Conservation (phyloP, 2,888 invertebrate genomes). For the Crocallis elinguaria region DNA sequence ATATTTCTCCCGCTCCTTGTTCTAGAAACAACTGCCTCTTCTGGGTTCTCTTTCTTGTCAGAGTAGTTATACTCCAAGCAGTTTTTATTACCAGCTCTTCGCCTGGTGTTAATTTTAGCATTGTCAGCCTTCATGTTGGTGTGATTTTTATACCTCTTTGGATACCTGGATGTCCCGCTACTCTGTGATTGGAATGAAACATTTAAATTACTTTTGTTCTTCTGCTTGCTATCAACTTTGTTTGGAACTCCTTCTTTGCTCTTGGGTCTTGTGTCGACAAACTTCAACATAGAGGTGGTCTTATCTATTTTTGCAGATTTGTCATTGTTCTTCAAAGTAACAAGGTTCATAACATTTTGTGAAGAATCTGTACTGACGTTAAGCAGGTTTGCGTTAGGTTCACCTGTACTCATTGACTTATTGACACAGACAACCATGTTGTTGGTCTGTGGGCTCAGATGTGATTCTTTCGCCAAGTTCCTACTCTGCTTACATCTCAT, state of each 20-base stretch:
- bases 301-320: conserved; percentile 54
- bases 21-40: conserved; percentile 52
- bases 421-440: conserved; percentile 64
- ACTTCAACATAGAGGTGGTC: conserved; percentile 68
- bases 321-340: conserved; percentile 56
- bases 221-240: conserved; percentile 34
- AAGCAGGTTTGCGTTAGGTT: conserved; percentile 44
- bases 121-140: conserved; percentile 23
- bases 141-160: conserved; percentile 58
- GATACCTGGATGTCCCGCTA: conserved; percentile 65
- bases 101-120: conserved; percentile 28
- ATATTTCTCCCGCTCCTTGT: conserved; percentile 68
- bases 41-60: conserved; percentile 64
- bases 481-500: conserved; percentile 59
- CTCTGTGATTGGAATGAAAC: conserved; percentile 62
- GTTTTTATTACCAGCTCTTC: conserved; percentile 44
- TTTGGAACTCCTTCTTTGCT: conserved; percentile 37
- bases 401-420: conserved; percentile 61
- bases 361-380: conserved; percentile 73
- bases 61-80: conserved; percentile 54
- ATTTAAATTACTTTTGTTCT: conserved; percentile 51
- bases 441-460: conserved; percentile 43
- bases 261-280: conserved; percentile 54
- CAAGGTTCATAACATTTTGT: conserved; percentile 67
- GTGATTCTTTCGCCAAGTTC: conserved; percentile 60